Base-by-base conservation (phyloP, 2,797 vertebrate species). In the Eulemur rubriventer region DNA sequence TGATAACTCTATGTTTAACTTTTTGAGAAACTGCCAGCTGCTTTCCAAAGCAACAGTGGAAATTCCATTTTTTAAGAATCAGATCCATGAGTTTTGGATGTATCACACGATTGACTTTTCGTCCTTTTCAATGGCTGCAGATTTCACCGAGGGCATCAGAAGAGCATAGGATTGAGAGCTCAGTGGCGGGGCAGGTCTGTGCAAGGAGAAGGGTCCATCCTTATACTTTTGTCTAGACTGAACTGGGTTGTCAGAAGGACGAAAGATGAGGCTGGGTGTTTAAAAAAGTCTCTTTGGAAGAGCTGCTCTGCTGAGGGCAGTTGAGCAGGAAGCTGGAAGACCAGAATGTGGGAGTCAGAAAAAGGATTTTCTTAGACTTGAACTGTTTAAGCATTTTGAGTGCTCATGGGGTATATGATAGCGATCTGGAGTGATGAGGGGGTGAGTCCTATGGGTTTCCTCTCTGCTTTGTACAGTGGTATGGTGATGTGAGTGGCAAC, bases 11-110 rank as follows among this genome's bases (percentile, higher is more conserved):
- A 13, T 83, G 69, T 43, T 84, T 84, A 79, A 80, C 57, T 86
- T 95, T 57, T 63, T 88, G 85, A 93, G 55, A 55, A 85, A 63
- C 70, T 92, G 82, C 52, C 70, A 88, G 67, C 24, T 70, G 17
- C 59, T 84, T 90, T 96, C 80, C 38, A 67, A 95, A 81, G 65
- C 59, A 33, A 69, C 13, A 69, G 35, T 46, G 67, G 69, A 88
- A 35, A 67, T 59, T 92, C 50, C 43, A 18, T 35, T 61, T 78
- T 52, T 96, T 35, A 96, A 67, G 75, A 91, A 84, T 61, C 79
- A 55, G 70, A 75, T 67, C 63, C 67, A 26, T 52, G 72, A 81
- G 35, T 76, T 91, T 95, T 57, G 18, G 8, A 52, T 38, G 69
- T n/a, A 38, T 17, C 33, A 84, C 26, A 46, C 48, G 28, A 81